phyloP scores from a whole-genome alignment of 2,797 vertebrate genomes.

The Channallabes apus region DNA sequence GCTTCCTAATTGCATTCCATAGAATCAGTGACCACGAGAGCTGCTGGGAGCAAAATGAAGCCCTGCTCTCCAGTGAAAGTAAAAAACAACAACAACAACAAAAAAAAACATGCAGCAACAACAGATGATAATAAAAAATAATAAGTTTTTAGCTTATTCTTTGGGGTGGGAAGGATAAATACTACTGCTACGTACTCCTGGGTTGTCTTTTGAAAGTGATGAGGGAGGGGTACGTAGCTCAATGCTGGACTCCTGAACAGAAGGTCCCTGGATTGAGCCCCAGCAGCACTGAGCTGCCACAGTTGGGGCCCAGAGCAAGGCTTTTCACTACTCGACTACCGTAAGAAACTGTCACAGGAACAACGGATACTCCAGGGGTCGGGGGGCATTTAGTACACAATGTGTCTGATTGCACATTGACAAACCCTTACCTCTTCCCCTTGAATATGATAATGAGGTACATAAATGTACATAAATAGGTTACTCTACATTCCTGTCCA shows the following conservation, averaged over 20 bases:
- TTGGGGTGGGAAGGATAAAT: neutral
- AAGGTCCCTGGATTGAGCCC: too few species aligned
- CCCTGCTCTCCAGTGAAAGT: neutral
- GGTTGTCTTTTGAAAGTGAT: neutral
- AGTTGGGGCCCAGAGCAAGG: too few species aligned
- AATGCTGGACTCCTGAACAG: too few species aligned
- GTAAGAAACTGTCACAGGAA: too few species aligned
- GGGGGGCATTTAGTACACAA: too few species aligned
- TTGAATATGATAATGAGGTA: neutral
- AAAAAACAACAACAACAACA: constrained; percentile 23
- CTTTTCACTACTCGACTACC: too few species aligned
- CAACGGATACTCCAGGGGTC: too few species aligned
- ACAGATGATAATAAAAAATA: neutral
- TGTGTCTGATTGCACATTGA: too few species aligned
- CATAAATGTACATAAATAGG: neutral
- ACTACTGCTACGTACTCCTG: neutral
- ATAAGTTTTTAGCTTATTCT: neutral
- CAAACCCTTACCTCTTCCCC: too few species aligned
- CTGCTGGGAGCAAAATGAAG: constrained; percentile 77
- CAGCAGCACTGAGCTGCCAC: too few species aligned
- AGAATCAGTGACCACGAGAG: constrained; percentile 94
- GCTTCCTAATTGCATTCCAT: constrained; percentile 99
- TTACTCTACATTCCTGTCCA: neutral
- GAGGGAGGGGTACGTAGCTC: too few species aligned
- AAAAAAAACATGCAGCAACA: constrained; percentile 14